Percentiles rank a stretch among this genome's conserved stretches.
Conservation (phyloP, 2,888 invertebrate species). For the Priocnemis perturbator region DNA sequence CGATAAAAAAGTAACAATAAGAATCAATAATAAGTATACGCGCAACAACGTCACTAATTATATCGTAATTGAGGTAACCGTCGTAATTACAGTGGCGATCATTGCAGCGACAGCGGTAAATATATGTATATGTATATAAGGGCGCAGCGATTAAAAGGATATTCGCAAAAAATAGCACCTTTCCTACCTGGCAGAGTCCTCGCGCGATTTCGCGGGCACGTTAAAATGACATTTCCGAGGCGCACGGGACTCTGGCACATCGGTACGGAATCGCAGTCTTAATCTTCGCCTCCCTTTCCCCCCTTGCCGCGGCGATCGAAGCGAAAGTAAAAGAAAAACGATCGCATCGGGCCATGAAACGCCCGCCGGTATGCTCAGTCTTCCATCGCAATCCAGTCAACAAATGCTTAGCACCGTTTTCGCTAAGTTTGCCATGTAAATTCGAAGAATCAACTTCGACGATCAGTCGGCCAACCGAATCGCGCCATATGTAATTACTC, state of each 20-base stretch:
- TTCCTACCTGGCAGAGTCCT: slow-evolving; percentile 60
- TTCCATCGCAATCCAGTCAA: slow-evolving; percentile 65
- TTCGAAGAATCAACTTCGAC: no score
- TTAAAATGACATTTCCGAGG: background rate
- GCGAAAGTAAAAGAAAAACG: slow-evolving; percentile 34
- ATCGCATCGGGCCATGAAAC: slow-evolving; percentile 42
- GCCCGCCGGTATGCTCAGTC: slow-evolving; percentile 61
- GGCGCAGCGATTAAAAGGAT: slow-evolving; percentile 20
- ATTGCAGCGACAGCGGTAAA: slow-evolving; percentile 26
- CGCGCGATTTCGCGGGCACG: slow-evolving; percentile 16
- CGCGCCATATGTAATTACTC: no score
- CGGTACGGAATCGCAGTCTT: slow-evolving; percentile 48
- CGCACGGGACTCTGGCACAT: slow-evolving; percentile 27
- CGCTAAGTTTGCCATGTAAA: no score
- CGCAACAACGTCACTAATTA: slow-evolving; percentile 16
- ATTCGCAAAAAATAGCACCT: slow-evolving; percentile 65
- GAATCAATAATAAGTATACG: slow-evolving; percentile 21
- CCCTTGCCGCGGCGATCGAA: slow-evolving; percentile 33
- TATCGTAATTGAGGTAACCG: slow-evolving; percentile 27
- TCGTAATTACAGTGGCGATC: slow-evolving; percentile 40
- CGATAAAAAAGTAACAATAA: slow-evolving; percentile 34
- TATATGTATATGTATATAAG: slow-evolving; percentile 28
- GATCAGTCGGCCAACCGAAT: no score
- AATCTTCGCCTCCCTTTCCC: slow-evolving; percentile 24
- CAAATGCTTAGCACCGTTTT: no score